Base-by-base conservation (phyloP, 2,797 vertebrate species). In the Chloroceryle amazona region DNA sequence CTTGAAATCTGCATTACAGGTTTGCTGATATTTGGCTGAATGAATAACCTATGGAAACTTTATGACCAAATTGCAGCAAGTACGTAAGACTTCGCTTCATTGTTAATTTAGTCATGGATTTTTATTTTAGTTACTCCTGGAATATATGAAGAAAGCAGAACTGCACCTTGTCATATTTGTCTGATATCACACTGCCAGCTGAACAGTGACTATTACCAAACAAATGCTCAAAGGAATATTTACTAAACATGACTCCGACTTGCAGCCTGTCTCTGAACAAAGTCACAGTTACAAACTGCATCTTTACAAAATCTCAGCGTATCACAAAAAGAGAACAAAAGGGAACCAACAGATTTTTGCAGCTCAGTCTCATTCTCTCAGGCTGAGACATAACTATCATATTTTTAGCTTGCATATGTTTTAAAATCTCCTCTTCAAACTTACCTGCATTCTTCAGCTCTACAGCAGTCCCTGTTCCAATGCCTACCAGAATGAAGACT, bases 91-190 rank as follows among this genome's bases (percentile, higher is more conserved):
- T 96, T 84, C 0, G 0, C 68, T 73, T 57, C 42, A 58, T 18
- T 51, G 16, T 63, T 60, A 60, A 88, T 76, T 90, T 51, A 68
- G 29, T 55, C 1, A 20, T 6, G 6, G n/a, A 29, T 57, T 81
- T 93, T 87, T 57, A 65, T 85, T 96, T 94, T 65, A 84, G 70
- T 76, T 81, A 67, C 19, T 92, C n/a, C 54, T 61, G 75, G 66
- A 46, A 57, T 51, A 75, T 47, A 67, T 39, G 80, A 81, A 72
- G 18, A 70, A 90, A 90, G 39, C 25, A 74, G 88, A 95, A 84
- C 55, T 78, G 47, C 35, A 81, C 26, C 78, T 85, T 82, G 68
- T 62, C 66, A 10, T 29, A 70, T 71, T 86, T 94, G 37, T 78
- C 72, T 82, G 62, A 28, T 86, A 65, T 75, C 49, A 63, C 17